A percentile compares a stretch with the other conserved stretches of the same genome.
phyloP scores from a whole-genome alignment of 1,140 invertebrate species.

The Scylla paramamosain region DNA sequence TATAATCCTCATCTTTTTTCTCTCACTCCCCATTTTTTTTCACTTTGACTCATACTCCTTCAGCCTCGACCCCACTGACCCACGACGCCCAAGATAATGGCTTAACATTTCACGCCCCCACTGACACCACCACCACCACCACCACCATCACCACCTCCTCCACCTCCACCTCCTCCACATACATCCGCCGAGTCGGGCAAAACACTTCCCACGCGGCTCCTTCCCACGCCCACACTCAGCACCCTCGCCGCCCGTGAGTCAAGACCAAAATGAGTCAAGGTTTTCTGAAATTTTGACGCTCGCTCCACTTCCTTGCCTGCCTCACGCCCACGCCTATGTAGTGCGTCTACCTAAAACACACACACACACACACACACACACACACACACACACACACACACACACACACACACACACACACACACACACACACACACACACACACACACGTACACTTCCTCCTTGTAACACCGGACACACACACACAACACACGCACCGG shows the following conservation, averaged over 20 bases:
- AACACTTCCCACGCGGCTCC: neutral
- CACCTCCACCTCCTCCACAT: too few relatives aligned
- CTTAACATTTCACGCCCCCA: slow-evolving; percentile 1
- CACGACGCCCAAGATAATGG: slow-evolving; percentile 10
- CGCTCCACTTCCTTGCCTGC: neutral
- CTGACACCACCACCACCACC: neutral
- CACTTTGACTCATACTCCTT: neutral
- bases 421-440: slow-evolving; percentile 1
- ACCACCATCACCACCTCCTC: neutral
- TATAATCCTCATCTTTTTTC: neutral
- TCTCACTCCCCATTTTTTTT: neutral
- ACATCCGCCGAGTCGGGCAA: neutral
- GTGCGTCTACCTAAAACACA: neutral
- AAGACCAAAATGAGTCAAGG: neutral
- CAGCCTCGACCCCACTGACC: neutral
- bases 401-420: neutral
- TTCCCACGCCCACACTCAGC: neutral
- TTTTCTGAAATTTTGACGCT: neutral
- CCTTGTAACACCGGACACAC: too few relatives aligned
- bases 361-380: neutral
- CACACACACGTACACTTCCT: slow-evolving; percentile 1
- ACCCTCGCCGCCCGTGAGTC: neutral
- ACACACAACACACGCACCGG: too few relatives aligned
- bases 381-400: slow-evolving; percentile 7
- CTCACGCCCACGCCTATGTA: neutral